A percentile compares a stretch with the other conserved stretches of the same genome.
phyloP scores from a whole-genome alignment of 1,140 invertebrate genomes.

The Panulirus ornatus region DNA sequence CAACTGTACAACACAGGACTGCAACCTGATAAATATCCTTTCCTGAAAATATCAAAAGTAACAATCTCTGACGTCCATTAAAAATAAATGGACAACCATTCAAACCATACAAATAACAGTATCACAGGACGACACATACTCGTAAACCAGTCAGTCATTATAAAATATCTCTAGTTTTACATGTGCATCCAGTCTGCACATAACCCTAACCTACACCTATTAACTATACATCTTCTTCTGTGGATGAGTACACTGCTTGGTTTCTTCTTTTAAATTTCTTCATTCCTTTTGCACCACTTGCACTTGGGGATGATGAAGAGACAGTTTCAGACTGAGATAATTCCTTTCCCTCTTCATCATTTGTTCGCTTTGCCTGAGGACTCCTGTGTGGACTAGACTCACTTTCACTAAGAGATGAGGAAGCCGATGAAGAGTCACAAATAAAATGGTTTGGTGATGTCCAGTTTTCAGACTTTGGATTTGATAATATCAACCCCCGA shows the following conservation, averaged over 20 bases:
- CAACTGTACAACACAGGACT: conserved; percentile 11
- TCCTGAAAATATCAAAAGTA: conserved; percentile 2
- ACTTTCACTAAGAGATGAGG: conserved; percentile 55
- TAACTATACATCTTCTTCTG: conserved; percentile 52
- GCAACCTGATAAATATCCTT: background rate
- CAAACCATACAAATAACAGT: background rate
- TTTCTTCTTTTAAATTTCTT: conserved; percentile 62
- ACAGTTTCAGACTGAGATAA: background rate
- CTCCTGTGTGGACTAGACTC: conserved; percentile 56
- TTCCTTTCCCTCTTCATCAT: conserved; percentile 31
- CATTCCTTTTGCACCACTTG: background rate
- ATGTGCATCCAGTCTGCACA: background rate
- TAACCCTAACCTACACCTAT: background rate
- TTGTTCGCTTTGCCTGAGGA: conserved; percentile 49
- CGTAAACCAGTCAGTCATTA: background rate
- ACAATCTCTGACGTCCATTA: conserved; percentile 13
- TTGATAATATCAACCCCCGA: conserved; percentile 27
- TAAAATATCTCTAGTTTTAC: background rate
- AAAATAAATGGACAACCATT: conserved; percentile 16
- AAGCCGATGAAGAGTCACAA: conserved; percentile 50
- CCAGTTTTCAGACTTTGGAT: conserved; percentile 26
- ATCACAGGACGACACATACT: background rate
- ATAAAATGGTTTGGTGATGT: conserved; percentile 3
- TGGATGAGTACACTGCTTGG: conserved; percentile 57
- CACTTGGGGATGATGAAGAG: conserved; percentile 30